Conservation (phyloP, 2,113 vertebrate species). For the Pandion haliaetus region DNA sequence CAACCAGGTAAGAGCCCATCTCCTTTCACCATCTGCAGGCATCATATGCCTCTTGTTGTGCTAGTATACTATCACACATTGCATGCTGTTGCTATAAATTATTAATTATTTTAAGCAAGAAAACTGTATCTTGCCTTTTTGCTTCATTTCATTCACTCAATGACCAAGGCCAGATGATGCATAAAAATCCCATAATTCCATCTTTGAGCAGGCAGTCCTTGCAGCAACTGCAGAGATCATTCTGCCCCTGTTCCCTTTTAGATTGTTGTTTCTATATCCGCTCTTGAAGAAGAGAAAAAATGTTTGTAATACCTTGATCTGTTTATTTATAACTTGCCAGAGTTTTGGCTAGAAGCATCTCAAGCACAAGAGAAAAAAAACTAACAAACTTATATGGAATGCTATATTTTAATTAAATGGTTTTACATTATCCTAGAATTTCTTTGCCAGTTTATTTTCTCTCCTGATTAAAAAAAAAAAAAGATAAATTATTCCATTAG, state of each 20-base stretch:
- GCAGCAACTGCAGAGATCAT: not conserved
- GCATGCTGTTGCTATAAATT: not conserved
- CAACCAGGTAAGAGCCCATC: not conserved
- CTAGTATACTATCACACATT: not conserved
- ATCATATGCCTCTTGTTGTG: not conserved
- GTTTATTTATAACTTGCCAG: slow-evolving; percentile 24
- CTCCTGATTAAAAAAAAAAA: not conserved
- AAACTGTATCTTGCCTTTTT: not conserved
- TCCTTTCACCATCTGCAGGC: not conserved
- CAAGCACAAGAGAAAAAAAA: not conserved
- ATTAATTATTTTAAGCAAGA: not conserved
- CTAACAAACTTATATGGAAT: not conserved
- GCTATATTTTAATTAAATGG: not conserved
- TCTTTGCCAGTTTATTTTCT: not conserved
- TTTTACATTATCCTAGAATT: not conserved
- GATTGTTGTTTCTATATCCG: not conserved
- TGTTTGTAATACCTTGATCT: not conserved
- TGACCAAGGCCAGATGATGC: not conserved
- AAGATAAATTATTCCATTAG: not conserved
- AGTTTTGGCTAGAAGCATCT: slow-evolving; percentile 3
- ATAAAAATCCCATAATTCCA: not conserved
- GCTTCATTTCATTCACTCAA: not conserved
- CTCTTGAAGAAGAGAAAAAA: not conserved
- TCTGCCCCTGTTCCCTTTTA: not conserved
- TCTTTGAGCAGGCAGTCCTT: not conserved